Base-by-base conservation (phyloP, 2,113 vertebrate species). In the Dipodomys merriami region DNA sequence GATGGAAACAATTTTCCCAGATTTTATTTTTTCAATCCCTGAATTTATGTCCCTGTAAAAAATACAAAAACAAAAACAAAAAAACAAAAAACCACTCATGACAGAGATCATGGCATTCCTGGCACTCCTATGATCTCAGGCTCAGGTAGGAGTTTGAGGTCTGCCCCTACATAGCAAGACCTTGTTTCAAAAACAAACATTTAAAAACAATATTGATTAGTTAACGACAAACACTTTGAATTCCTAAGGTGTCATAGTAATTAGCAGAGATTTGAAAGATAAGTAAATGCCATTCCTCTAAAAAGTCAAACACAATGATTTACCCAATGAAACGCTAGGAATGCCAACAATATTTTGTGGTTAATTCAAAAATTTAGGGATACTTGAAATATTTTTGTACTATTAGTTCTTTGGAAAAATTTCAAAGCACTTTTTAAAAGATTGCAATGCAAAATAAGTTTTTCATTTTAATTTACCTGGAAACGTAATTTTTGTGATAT, bases 381-480 rank as follows among this genome's bases (percentile, higher is more conserved):
- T 11, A 79, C 12, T 49, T 65, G n/a, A 73, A 25, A 44, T 88
- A 69, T 74, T 84, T 91, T 84, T 80, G 60, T 20, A 64, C 11
- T 73, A 89, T 29, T 49, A 65, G 19, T 39, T 15, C 19, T 49
- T 83, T 88, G 9, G 68, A 91, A 15, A 72, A 86, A 77, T 77
- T 79, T 87, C 30, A 94, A 74, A 84, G 9, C 39, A 82, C 62
- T 94, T 87, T 49, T 49, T 39, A 39, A 87, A 94, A 92, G 81
- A 62, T 5, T 85, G 18, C 20, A 94, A 30, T 22, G 0, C 57
- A 73, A 94, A 90, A 73, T 64, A 64, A 74, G 57, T 53, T 35
- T 73, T 95, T 91, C 7, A 27, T 93, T 88, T 94, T 57, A 57
- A 13, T 57, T 57, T 18, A 57, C 15, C 2, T 16, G 15, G 53